These are phyloP conservation scores for Ramphastos sulfuratus DNA, from an alignment of 2,113 vertebrate genomes.

Conservation along the genomic window DNA sequence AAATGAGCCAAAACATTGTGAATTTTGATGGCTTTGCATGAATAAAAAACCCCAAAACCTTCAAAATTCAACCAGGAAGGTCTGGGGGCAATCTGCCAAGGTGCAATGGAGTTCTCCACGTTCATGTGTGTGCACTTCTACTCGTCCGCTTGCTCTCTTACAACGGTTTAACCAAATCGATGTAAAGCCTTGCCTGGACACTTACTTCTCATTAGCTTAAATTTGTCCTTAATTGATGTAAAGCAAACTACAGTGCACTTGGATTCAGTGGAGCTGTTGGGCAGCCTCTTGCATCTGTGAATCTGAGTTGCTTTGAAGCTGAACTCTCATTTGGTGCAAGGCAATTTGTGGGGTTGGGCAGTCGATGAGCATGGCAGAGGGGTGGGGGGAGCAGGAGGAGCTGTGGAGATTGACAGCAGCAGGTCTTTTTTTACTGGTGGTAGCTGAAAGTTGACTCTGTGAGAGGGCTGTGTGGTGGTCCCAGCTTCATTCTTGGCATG, in stretches of 20 bases:
- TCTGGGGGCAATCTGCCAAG: not conserved
- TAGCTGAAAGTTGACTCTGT: accelerated
- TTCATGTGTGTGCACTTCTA: accelerated
- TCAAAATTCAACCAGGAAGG: not conserved
- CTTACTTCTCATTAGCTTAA: conserved; percentile 36
- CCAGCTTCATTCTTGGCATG: not conserved
- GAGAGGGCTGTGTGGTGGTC: not conserved
- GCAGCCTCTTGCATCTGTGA: not conserved
- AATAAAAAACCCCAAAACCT: not conserved
- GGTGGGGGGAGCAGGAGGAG: not conserved
- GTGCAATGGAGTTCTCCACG: not conserved
- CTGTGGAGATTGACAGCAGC: accelerated
- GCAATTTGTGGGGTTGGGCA: accelerated
- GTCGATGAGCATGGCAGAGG: accelerated
- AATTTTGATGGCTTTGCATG: not conserved
- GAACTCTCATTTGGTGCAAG: not conserved
- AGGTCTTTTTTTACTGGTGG: accelerated
- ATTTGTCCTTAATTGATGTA: conserved; percentile 9
- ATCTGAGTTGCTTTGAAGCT: not conserved
- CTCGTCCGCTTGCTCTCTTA: not conserved
- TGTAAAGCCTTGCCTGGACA: conserved; percentile 19
- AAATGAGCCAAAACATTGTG: not conserved
- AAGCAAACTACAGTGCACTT: not conserved
- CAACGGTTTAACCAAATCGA: conserved; percentile 14
- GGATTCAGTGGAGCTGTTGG: not conserved